phyloP scores from a whole-genome alignment of 2,888 invertebrate genomes.

The Epinotia ramella region DNA sequence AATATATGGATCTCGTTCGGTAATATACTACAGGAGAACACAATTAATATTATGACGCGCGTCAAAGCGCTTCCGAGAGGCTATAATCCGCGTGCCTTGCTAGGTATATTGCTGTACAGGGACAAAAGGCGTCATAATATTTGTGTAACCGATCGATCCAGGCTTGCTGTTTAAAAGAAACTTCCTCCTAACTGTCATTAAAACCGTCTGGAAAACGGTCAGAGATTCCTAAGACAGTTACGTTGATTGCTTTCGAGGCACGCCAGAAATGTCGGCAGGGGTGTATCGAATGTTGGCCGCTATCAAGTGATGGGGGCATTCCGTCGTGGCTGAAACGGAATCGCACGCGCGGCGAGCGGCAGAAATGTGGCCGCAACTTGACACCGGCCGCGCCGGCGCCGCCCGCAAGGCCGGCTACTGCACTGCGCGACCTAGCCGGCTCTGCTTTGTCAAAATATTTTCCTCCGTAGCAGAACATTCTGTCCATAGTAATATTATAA shows the following conservation, averaged over 20 bases:
- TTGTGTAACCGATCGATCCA: conserved; percentile 1
- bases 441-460: conserved; percentile 36
- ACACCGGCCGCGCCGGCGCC: conserved; percentile 65
- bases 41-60: too few relatives aligned
- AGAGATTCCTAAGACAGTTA: conserved; percentile 60
- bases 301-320: conserved; percentile 79
- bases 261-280: conserved; percentile 70
- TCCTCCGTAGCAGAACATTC: not conserved
- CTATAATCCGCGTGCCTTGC: too few relatives aligned
- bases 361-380: conserved; percentile 78
- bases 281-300: conserved; percentile 77
- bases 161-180: conserved; percentile 6
- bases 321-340: conserved; percentile 70
- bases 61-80: too few relatives aligned
- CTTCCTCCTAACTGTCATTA: conserved; percentile 30
- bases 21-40: too few relatives aligned
- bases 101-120: too few relatives aligned
- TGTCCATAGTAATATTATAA: too few relatives aligned
- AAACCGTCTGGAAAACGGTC: conserved; percentile 38
- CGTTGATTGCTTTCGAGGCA: conserved; percentile 68
- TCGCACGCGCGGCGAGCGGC: conserved; percentile 79
- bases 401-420: conserved; percentile 82
- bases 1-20: too few relatives aligned
- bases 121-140: conserved; percentile 6
- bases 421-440: conserved; percentile 72